Conservation (phyloP, 2,797 vertebrate species). For the Ptychobarbus kaznakovi region DNA sequence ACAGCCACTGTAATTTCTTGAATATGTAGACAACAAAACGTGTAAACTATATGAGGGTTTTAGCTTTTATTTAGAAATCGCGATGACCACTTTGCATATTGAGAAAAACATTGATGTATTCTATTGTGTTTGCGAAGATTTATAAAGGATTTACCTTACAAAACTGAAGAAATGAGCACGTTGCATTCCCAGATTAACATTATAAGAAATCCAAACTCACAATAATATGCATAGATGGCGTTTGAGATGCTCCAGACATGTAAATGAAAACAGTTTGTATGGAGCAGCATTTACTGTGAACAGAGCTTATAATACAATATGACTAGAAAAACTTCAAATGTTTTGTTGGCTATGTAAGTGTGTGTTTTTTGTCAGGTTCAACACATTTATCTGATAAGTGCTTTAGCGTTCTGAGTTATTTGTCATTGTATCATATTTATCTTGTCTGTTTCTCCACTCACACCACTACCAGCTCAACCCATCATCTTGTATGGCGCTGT, state of each 20-base stretch:
- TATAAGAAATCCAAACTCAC: not conserved
- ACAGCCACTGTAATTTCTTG: not conserved
- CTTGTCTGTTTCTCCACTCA: not conserved
- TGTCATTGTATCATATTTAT: slow-evolving; percentile 6
- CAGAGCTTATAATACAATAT: not conserved
- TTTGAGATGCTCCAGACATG: not conserved
- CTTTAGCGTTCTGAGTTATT: slow-evolving; percentile 6
- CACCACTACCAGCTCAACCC: not conserved
- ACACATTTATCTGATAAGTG: slow-evolving; percentile 8
- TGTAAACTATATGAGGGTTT: not conserved
- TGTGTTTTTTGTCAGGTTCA: slow-evolving; percentile 5
- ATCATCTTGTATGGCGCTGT: not conserved
- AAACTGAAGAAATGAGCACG: not conserved
- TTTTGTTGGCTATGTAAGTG: not conserved
- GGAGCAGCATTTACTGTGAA: not conserved
- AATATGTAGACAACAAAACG: not conserved
- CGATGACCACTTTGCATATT: not conserved
- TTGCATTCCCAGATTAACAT: not conserved
- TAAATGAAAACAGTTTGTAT: not conserved
- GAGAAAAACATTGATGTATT: too few relatives aligned
- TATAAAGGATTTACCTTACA: not conserved
- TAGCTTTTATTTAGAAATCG: not conserved
- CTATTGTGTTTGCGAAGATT: not conserved
- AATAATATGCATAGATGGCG: not conserved
- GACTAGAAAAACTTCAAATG: not conserved